A percentile compares a stretch with the other conserved stretches of the same genome.
These are phyloP conservation scores for Noctua comes DNA, from an alignment of 2,888 invertebrate genomes.

Conservation along the genomic window DNA sequence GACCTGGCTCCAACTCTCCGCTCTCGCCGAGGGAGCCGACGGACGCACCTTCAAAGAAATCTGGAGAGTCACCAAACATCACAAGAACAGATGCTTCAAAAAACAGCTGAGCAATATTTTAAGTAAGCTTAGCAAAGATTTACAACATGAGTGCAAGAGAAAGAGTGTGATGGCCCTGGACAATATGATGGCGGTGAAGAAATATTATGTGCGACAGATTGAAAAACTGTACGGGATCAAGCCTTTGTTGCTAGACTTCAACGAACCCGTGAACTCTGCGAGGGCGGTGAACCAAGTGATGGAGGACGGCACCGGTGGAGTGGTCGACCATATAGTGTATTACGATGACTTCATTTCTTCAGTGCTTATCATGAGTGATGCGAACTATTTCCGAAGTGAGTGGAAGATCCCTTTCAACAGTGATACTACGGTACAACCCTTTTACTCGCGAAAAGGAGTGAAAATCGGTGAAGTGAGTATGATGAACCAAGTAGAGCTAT, in stretches of 20 bases:
- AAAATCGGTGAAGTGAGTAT: slow-evolving; percentile 75
- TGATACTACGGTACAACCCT: slow-evolving; percentile 69
- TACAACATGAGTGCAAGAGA: slow-evolving; percentile 68
- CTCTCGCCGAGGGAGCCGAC: slow-evolving; percentile 78
- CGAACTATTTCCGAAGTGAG: slow-evolving; percentile 74
- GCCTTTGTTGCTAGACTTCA: slow-evolving; percentile 74
- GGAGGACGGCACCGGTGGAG: slow-evolving; percentile 68
- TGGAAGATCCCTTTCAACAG: slow-evolving; percentile 79
- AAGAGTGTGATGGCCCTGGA: slow-evolving; percentile 77
- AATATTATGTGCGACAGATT: slow-evolving; percentile 69
- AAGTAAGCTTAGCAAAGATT: slow-evolving; percentile 69
- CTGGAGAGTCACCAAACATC: slow-evolving; percentile 75
- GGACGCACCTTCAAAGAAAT: slow-evolving; percentile 76
- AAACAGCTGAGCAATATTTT: slow-evolving; percentile 71
- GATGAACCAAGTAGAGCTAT: slow-evolving; percentile 79
- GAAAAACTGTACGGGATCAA: slow-evolving; percentile 71
- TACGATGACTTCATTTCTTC: slow-evolving; percentile 76
- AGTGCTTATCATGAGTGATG: slow-evolving; percentile 76
- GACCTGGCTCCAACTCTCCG: slow-evolving; percentile 80
- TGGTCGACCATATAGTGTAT: slow-evolving; percentile 68
- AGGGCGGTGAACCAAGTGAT: slow-evolving; percentile 71
- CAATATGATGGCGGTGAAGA: slow-evolving; percentile 73
- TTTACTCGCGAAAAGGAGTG: slow-evolving; percentile 66
- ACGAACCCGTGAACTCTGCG: slow-evolving; percentile 69
- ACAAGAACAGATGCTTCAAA: slow-evolving; percentile 75